Evolutionary conservation across 1,140 invertebrate genomes (phyloP), one percentile per base, ranked within the genome.

Genomic region (Cephus cinctus): DNA sequence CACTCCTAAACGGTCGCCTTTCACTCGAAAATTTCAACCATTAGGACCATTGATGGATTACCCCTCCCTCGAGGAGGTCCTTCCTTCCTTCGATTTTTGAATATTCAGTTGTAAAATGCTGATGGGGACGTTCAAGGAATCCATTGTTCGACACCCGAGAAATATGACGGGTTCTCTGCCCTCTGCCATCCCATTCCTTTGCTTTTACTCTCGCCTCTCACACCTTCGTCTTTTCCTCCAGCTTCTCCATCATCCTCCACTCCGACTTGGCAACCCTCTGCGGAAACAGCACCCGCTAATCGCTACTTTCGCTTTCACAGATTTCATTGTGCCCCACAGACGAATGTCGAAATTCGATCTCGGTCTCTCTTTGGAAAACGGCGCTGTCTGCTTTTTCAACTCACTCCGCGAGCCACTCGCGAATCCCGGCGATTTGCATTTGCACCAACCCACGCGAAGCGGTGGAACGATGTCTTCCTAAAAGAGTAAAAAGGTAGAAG

Each of bases 31-130:
- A 63, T 54, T 60, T 57, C 35, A 31, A 23, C 57, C 60, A 63
- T 58, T 61, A 60, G 43, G 51, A 36, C 51, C 55, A 65, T 65
- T 53, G 57, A 58, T 32, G 57, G 63, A 65, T 65, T 63, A 65
- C 43, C 48, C 16, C 47, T n/a, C 30, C 25, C 21, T 14, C 18
- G 18, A 15, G 35, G 19, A 12, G 23, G 19, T 15, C 12, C 20
- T 15, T 23, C 27, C 27, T 6, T 6, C 2, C 9, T 19, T 5
- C 30, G 52, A 52, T 62, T 59, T 57, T 60, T 50, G 52, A 63
- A 57, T 58, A 56, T 60, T 63, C 57, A 21, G 35, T 48, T 20
- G 52, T 48, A 48, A 52, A 64, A 59, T 46, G 52, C 5, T 25
- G 52, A 54, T 55, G 58, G 47, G 20, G 30, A 25, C 61, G 50